Conservation (phyloP, 2,113 vertebrate genomes). For the Hippoglossus stenolepis region DNA sequence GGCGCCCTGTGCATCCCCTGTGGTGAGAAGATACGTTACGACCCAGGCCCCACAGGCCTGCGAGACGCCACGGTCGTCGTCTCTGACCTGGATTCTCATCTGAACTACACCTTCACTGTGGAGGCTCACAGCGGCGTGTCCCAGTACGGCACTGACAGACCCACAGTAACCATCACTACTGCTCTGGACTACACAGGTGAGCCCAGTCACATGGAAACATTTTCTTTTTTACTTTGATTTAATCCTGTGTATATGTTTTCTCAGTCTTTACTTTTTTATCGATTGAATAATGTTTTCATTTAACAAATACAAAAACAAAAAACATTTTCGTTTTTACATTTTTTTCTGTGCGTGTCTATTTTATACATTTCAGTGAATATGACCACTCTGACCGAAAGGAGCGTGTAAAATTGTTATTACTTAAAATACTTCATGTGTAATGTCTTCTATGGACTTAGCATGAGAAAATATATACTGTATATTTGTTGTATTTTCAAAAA, state of each 20-base stretch:
- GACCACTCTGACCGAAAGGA: too few relatives aligned
- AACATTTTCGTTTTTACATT: too few relatives aligned
- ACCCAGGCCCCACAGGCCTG: slow-evolving; percentile 70
- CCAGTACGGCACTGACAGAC: slow-evolving; percentile 73
- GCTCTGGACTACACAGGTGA: slow-evolving; percentile 91
- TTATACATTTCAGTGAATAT: too few relatives aligned
- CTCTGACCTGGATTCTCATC: slow-evolving; percentile 89
- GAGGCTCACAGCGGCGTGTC: slow-evolving; percentile 92
- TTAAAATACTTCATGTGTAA: too few relatives aligned
- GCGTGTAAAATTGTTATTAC: too few relatives aligned
- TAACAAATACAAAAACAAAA: not conserved
- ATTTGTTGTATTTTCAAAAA: too few relatives aligned
- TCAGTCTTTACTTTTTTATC: too few relatives aligned
- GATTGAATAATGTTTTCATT: not conserved
- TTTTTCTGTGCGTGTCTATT: too few relatives aligned
- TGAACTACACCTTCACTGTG: slow-evolving; percentile 94
- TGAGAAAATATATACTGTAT: too few relatives aligned
- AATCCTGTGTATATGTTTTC: not conserved
- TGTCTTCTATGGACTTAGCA: too few relatives aligned
- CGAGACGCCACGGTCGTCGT: slow-evolving; percentile 76
- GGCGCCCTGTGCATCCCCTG: slow-evolving; percentile 85
- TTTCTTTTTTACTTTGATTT: not conserved
- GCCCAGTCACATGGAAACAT: not conserved
- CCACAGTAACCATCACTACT: slow-evolving; percentile 81
- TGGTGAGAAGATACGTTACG: slow-evolving; percentile 85